Conservation (phyloP, 2,797 vertebrate species). For the Hippoglossus hippoglossus region DNA sequence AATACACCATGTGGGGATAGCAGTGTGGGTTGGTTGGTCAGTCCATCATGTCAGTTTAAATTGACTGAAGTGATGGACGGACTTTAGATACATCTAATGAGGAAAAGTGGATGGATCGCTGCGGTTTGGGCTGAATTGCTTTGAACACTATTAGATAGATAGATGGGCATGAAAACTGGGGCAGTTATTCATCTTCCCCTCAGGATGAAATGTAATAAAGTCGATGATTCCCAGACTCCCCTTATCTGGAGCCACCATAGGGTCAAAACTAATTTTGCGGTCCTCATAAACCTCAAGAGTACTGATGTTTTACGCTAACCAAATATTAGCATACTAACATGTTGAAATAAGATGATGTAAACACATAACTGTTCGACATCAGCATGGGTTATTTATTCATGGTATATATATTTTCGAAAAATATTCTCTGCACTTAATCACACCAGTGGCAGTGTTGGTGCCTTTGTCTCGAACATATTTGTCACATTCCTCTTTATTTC, state of each 20-base stretch:
- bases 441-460: neutral
- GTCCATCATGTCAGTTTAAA: neutral
- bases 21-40: neutral
- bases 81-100: neutral
- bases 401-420: too few species aligned
- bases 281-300: too few species aligned
- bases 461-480: neutral
- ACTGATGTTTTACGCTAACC: neutral
- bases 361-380: too few species aligned
- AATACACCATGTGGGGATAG: neutral
- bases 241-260: too few species aligned
- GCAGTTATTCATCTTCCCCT: neutral
- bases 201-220: neutral
- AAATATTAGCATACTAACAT: neutral
- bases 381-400: neutral
- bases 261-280: too few species aligned
- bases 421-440: too few species aligned
- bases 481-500: neutral
- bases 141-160: neutral
- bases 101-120: neutral
- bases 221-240: too few species aligned
- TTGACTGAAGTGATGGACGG: neutral
- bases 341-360: neutral
- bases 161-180: too few species aligned
- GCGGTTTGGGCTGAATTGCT: neutral